Evolutionary conservation across 2,888 invertebrate genomes (phyloP).

Genomic region (Mythimna impura): DNA sequence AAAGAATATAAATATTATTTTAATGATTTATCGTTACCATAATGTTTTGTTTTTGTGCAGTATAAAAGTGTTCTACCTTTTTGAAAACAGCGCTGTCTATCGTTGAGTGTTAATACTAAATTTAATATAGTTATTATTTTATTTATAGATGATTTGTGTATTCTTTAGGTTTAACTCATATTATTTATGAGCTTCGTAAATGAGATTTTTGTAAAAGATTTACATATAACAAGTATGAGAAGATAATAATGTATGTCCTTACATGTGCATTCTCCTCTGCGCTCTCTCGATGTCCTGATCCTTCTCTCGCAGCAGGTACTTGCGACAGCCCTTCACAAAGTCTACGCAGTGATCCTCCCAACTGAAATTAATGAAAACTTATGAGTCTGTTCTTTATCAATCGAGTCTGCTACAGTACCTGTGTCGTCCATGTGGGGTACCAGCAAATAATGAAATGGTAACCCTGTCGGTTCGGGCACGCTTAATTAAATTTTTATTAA

Average conservation of each 20-base stretch:
- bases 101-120: background rate
- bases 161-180: background rate
- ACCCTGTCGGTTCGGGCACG: too few relatives aligned
- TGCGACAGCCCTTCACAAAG: slow-evolving; percentile 55
- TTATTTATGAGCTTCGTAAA: too few relatives aligned
- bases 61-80: background rate
- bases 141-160: background rate
- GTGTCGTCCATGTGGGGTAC: too few relatives aligned
- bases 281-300: slow-evolving; percentile 47
- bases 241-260: background rate
- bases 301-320: slow-evolving; percentile 51
- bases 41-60: too few relatives aligned
- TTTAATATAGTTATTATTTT: too few relatives aligned
- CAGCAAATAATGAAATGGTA: too few relatives aligned
- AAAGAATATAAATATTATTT: background rate
- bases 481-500: too few relatives aligned
- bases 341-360: slow-evolving; percentile 49
- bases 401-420: too few relatives aligned
- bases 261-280: slow-evolving; percentile 38
- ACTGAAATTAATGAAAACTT: slow-evolving; percentile 14
- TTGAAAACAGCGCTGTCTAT: slow-evolving; percentile 6
- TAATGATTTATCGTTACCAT: background rate
- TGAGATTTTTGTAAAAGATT: too few relatives aligned
- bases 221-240: background rate
- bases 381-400: too few relatives aligned